Base-by-base conservation (phyloP, 1,140 invertebrate species). In the Nymphalis io region DNA sequence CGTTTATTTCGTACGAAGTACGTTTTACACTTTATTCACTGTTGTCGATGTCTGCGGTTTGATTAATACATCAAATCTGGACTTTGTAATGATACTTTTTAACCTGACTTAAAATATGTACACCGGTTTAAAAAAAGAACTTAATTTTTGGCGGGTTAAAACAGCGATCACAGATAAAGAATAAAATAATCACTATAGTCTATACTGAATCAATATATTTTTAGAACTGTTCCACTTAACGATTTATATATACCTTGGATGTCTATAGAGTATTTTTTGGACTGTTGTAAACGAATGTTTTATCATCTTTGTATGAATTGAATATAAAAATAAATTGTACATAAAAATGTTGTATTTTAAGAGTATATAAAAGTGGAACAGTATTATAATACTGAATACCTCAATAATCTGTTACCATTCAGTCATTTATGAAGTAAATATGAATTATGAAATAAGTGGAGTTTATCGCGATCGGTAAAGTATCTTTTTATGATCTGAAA, bases 391-490 rank as follows among this genome's bases (percentile, higher is more conserved):
- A 72, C 64, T 68, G 57, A 80, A 86, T 89, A 89, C 87, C 87
- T 89, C 87, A 82, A 72, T 80, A 65, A 78, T 73, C 81, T 82
- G 87, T 89, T 89, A 89, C 87, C 87, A 87, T 74, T 51, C 61
- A 70, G 23, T 51, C 62, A 70, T 21, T 55, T 38, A 33, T 57
- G 21, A 18, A 42, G 18, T 42, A 68, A 67, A 59, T 68, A 68
- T 44, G 39, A 38, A 57, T 62, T 62, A 55, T 68, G 53, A 55
- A 18, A 6, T 61, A 57, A 57, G 59, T 18, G 13, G 59, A 44
- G 53, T 39, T 62, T 68, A 62, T 33, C 16, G 51, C 70, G 70
- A 67, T 72, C 70, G 64, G 70, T 72, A 67, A 72, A 67, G 27
- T 69, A 55, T 62, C 48, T 65, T 53, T 58, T 23, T 27, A 58